Base-by-base conservation (phyloP, 2,113 vertebrate genomes). In the Sterna hirundo region DNA sequence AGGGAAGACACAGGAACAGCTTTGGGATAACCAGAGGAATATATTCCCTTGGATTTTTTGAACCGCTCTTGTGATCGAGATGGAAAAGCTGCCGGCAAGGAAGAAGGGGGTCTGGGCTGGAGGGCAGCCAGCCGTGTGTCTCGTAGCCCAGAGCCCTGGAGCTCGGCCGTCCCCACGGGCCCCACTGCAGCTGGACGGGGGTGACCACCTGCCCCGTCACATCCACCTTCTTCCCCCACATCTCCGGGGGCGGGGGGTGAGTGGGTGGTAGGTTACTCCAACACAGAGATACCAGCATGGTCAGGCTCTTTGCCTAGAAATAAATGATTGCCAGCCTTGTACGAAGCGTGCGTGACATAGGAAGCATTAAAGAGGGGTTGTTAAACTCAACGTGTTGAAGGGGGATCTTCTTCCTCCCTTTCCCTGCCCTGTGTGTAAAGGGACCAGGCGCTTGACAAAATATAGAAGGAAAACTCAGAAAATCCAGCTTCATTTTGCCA, bases 161-260 rank as follows among this genome's bases (percentile, higher is more conserved):
- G 32, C 47, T n/a, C 1, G 1, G 23, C 19, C 22, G 8, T 6
- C 57, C 57, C n/a, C 46, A 17, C 2, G 21, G 25, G 22, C 65
- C 85, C 51, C 10, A 2, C 42, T 44, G 42, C 72, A 55, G 40
- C 21, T 22, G 78, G 51, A 18, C 3, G 1, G 26, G 34, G 22
- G 18, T 3, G 9, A 40, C 51, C 6, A 5, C 77, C 10, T 4
- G 3, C 32, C 16, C n/a, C 0, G 0, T n/a, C 14, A 3, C 60
- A 22, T 1, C 42, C 15, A 1, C 22, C 27, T 22, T 55, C 77
- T 30, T 5, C 19, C 17, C 36, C 21, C 5, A 1, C 5, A 1
- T 15, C 26, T 30, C 49, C 7, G 2, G 27, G 21, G 9, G 2
- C 27, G 21, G 9, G 32, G 25, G 42, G 58, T 60, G 34, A 26